A percentile compares a stretch with the other conserved stretches of the same genome.
phyloP scores from a whole-genome alignment of 2,113 vertebrate genomes.

The Salvelinus namaycush region DNA sequence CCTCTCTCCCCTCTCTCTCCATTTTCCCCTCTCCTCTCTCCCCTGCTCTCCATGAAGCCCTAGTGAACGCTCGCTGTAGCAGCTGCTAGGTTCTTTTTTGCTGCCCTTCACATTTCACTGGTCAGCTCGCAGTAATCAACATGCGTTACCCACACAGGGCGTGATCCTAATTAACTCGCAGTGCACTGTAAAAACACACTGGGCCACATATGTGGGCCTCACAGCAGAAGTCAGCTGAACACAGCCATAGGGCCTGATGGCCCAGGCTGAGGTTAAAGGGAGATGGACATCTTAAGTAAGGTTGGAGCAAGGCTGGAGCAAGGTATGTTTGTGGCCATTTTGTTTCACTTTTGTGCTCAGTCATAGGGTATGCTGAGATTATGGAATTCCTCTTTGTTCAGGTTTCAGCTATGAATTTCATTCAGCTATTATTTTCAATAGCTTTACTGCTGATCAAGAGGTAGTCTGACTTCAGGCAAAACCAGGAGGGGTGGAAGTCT shows the following conservation, averaged over 20 bases:
- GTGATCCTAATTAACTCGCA: slow-evolving; percentile 28
- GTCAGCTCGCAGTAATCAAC: slow-evolving; percentile 64
- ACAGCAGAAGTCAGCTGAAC: slow-evolving; percentile 1
- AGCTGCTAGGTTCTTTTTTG: slow-evolving; percentile 13
- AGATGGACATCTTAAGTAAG: neutral
- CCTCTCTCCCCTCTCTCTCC: neutral
- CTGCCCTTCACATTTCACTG: slow-evolving; percentile 73
- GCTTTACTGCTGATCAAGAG: too few species aligned
- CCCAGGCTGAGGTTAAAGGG: neutral
- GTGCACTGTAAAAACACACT: slow-evolving; percentile 12
- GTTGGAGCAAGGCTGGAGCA: neutral
- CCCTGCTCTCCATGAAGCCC: neutral
- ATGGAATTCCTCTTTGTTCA: too few species aligned
- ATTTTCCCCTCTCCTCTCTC: neutral
- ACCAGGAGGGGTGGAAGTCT: neutral
- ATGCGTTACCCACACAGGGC: slow-evolving; percentile 44
- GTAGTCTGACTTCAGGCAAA: too few species aligned
- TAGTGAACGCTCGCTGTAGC: neutral
- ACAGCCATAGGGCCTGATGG: neutral
- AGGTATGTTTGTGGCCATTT: neutral
- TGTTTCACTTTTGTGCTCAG: neutral
- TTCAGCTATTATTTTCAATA: too few species aligned
- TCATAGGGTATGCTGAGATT: too few species aligned
- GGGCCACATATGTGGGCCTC: slow-evolving; percentile 6
- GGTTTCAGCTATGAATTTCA: too few species aligned